Base-by-base conservation (phyloP, 2,797 vertebrate species). In the Paedocypris micromegethes region DNA sequence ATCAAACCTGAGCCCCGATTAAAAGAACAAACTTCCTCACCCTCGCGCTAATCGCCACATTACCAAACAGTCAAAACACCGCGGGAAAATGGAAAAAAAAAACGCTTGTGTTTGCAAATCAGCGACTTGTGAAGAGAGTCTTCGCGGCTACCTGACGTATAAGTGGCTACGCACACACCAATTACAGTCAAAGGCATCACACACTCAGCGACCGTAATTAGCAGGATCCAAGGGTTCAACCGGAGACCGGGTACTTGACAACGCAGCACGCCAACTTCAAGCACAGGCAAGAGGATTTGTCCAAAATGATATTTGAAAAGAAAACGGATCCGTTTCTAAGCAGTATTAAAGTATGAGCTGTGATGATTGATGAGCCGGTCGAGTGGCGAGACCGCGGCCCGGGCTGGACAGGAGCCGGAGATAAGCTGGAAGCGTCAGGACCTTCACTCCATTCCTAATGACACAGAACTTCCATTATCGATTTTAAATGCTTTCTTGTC, bases 1-100 rank as follows among this genome's bases (percentile, higher is more conserved):
- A 89, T 90, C 86, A 90, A 88, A 88, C 87, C 83, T 81, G 78
- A 84, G 84, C 74, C 53, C 82, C 87, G 86, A 88, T 90, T 88
- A 89, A 86, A 86, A 76, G 79, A 68, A 79, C 83, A 50, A 76
- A 74, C 79, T 75, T 77, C 76, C 59, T 56, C 57, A 70, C 83
- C 78, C 81, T 80, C 82, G 83, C 77, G 76, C 83, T 86, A 88
- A 88, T 87, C 87, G 87, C 79, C 77, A 74, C 46, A 82, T 75
- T 81, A 76, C 57, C 75, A 75, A 80, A 79, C 66, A 74, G 72
- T 58, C 75, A 68, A 72, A 77, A 80, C 64, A 75, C 75, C 42
- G 79, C 51, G 72, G 72, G 77, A 66, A 77, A 77, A 62, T 23
- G 23, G 54, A 73, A 61, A 58, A 58, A 8, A 52, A 58, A 46